Evolutionary conservation across 2,888 invertebrate genomes (phyloP).

Genomic region (Thysanoteuthis rhombus): DNA sequence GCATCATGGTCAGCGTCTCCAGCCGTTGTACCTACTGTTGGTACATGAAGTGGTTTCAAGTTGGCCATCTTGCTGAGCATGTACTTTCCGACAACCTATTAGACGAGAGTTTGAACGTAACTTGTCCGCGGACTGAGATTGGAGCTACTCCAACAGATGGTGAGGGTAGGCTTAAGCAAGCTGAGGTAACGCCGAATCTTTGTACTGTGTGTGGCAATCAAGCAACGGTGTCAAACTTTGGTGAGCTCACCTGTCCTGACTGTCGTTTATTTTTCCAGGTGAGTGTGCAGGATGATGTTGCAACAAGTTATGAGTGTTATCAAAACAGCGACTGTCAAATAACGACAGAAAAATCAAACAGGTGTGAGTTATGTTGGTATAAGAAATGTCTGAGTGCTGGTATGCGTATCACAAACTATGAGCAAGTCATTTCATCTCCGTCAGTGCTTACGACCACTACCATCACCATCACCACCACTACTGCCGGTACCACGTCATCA

Average conservation of each 20-base stretch:
- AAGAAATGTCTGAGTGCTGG: conserved; percentile 62
- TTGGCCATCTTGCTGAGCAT: background rate
- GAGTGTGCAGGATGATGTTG: background rate
- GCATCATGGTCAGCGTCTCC: background rate
- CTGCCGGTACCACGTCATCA: background rate
- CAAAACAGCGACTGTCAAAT: conserved; percentile 49
- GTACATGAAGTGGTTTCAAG: background rate
- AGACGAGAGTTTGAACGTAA: background rate
- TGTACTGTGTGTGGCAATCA: background rate
- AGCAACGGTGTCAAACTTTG: background rate
- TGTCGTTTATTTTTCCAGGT: conserved; percentile 25
- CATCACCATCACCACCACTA: background rate
- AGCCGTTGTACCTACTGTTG: background rate
- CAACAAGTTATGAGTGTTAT: background rate
- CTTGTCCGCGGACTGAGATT: background rate
- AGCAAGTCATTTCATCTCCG: background rate
- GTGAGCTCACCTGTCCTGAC: background rate
- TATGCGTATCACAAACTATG: conserved; percentile 46
- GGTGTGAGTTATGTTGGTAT: conserved; percentile 64
- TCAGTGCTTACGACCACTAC: too few species aligned
- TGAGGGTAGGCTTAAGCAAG: background rate
- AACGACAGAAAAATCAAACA: conserved; percentile 63
- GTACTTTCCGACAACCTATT: background rate
- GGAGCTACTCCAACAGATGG: background rate
- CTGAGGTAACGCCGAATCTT: background rate